Conservation (phyloP, 2,888 invertebrate species). For the Cyrtodaria siliqua region DNA sequence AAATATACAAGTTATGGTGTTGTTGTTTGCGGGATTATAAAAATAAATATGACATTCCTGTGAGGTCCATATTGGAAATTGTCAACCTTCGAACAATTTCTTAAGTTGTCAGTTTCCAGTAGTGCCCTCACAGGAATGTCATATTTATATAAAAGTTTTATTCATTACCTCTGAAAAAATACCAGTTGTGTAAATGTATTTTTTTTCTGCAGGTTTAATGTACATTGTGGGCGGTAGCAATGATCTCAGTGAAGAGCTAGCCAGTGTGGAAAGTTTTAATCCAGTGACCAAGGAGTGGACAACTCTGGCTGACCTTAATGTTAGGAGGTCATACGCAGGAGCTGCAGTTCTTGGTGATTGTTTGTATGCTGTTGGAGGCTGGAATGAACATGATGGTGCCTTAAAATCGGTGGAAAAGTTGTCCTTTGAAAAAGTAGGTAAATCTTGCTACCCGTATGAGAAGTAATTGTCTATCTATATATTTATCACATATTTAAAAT, state of each 20-base stretch:
- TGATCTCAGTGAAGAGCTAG: conserved; percentile 79
- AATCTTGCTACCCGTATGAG: too few relatives aligned
- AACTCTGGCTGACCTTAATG: conserved; percentile 91
- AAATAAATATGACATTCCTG: too few relatives aligned
- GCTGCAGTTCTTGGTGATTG: conserved; percentile 92
- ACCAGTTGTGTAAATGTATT: too few relatives aligned
- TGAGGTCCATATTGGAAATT: too few relatives aligned
- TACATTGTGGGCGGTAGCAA: conserved; percentile 95
- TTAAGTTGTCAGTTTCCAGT: too few relatives aligned
- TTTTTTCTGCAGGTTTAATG: conserved; percentile 90
- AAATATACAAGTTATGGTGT: too few relatives aligned
- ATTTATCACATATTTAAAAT: too few relatives aligned
- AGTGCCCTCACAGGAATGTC: too few relatives aligned
- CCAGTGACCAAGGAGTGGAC: conserved; percentile 94
- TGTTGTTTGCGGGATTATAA: too few relatives aligned
- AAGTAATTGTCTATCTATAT: too few relatives aligned
- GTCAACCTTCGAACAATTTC: too few relatives aligned
- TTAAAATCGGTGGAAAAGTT: conserved; percentile 93
- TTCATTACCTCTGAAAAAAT: too few relatives aligned
- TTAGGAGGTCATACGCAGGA: conserved; percentile 95
- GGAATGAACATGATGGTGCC: conserved; percentile 92
- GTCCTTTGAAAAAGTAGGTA: conserved; percentile 86
- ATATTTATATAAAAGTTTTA: not conserved
- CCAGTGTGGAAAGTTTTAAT: conserved; percentile 83
- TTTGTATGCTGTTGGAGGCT: conserved; percentile 96